These are phyloP conservation scores for Lamprotornis superbus DNA, from an alignment of 2,113 vertebrate genomes.

Conservation along the genomic window DNA sequence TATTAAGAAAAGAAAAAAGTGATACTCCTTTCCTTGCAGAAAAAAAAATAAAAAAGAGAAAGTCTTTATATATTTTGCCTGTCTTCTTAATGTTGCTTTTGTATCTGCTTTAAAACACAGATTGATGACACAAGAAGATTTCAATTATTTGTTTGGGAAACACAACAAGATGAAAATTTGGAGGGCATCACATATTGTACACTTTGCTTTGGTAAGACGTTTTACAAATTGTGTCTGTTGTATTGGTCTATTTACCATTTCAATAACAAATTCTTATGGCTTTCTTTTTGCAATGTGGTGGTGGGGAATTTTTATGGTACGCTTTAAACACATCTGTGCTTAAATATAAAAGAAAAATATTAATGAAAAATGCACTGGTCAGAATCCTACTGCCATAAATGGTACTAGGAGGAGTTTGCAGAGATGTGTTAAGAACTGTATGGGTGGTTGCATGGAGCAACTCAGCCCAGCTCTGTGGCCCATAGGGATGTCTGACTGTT, in stretches of 20 bases:
- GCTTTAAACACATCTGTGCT: rapidly evolving
- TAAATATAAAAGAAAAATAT: background rate
- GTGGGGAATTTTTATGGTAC: background rate
- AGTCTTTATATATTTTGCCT: background rate
- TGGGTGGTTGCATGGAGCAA: background rate
- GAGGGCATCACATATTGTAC: slow-evolving; percentile 67
- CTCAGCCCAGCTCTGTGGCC: background rate
- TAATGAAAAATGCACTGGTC: background rate
- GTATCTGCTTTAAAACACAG: slow-evolving; percentile 70
- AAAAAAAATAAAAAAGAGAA: too few relatives aligned
- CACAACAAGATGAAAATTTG: slow-evolving; percentile 23
- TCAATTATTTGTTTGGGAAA: slow-evolving; percentile 71
- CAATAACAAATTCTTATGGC: background rate
- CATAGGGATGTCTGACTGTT: background rate
- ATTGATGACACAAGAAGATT: slow-evolving; percentile 73
- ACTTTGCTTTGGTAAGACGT: slow-evolving; percentile 82
- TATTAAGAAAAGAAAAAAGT: background rate
- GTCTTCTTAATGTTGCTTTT: background rate
- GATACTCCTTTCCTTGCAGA: background rate
- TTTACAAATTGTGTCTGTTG: background rate
- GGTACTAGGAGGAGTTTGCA: background rate
- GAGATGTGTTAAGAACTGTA: rapidly evolving
- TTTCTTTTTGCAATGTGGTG: background rate
- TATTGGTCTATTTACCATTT: background rate
- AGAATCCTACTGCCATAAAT: background rate